Percentiles rank a stretch among this genome's conserved stretches.
Evolutionary conservation across 30 jellyfish, hydroid and myxozoan genomes (phyloP).

Genomic region (Turritopsis rubra): DNA sequence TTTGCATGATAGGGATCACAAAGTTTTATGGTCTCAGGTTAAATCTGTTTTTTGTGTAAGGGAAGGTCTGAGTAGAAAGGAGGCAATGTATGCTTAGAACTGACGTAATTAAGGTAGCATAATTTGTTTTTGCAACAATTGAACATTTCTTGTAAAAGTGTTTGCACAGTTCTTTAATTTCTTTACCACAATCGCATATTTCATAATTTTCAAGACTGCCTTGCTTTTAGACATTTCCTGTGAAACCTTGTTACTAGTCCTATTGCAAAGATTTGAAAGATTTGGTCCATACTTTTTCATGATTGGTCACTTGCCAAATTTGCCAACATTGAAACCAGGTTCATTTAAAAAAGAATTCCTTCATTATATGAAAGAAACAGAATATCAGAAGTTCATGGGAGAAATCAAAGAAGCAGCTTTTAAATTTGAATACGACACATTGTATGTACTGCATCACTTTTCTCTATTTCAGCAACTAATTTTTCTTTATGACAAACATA

Average conservation of each 20-base stretch:
- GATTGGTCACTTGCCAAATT: constrained; percentile 34
- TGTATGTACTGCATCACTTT: constrained; percentile 26
- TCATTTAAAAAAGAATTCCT: constrained; percentile 49
- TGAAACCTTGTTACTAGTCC: constrained; percentile 2
- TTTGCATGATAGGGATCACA: too few species aligned
- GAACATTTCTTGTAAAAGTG: too few species aligned
- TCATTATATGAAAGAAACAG: constrained; percentile 40
- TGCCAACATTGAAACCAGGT: constrained; percentile 53
- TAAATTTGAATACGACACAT: constrained; percentile 30
- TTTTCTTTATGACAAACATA: too few species aligned
- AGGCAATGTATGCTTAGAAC: too few species aligned
- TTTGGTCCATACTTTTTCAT: constrained; percentile 31
- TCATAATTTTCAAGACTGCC: too few species aligned
- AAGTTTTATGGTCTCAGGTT: too few species aligned
- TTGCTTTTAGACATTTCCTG: not conserved
- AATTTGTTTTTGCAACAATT: too few species aligned
- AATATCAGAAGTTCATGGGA: constrained; percentile 35
- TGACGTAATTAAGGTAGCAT: too few species aligned
- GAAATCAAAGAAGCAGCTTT: constrained; percentile 34
- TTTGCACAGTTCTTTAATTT: too few species aligned
- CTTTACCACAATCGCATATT: too few species aligned
- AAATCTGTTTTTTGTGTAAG: too few species aligned
- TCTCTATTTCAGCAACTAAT: not conserved
- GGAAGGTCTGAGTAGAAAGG: too few species aligned
- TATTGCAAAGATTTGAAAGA: constrained; percentile 54